A percentile compares a stretch with the other conserved stretches of the same genome.
phyloP scores from a whole-genome alignment of 2,888 invertebrate genomes.

The Lasioglossum vierecki region DNA sequence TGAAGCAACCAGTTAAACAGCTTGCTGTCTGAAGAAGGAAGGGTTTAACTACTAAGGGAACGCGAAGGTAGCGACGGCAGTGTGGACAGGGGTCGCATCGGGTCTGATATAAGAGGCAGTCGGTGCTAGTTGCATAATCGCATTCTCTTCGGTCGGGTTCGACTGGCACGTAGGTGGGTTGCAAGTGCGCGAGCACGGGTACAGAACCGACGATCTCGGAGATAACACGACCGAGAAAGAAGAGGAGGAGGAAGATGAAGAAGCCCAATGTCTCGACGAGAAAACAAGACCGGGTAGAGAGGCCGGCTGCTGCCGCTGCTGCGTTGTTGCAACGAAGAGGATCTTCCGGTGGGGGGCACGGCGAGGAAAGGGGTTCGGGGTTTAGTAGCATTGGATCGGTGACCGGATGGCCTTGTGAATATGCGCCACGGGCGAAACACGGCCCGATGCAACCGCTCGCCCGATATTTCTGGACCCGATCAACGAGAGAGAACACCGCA shows the following conservation, averaged over 20 bases:
- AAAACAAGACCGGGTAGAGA: constrained; percentile 22
- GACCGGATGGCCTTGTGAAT: constrained; percentile 82
- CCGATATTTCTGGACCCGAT: constrained; percentile 58
- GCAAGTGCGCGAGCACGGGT: constrained; percentile 28
- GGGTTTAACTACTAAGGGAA: background rate
- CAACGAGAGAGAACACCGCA: background rate
- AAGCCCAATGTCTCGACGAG: constrained; percentile 22
- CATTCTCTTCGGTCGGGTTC: constrained; percentile 71
- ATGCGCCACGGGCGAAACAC: constrained; percentile 69
- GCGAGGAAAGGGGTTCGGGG: constrained; percentile 59
- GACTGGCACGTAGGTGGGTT: constrained; percentile 53
- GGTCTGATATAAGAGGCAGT: constrained; percentile 53
- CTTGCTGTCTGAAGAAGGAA: background rate
- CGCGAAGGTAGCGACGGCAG: background rate
- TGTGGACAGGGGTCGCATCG: constrained; percentile 18
- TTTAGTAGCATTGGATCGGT: constrained; percentile 80
- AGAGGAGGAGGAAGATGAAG: background rate
- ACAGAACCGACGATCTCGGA: constrained; percentile 29
- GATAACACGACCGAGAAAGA: constrained; percentile 42
- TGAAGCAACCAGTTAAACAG: background rate
- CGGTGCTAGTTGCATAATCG: constrained; percentile 78
- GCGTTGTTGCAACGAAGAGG: background rate
- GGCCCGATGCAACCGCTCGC: constrained; percentile 41
- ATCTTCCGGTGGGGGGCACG: constrained; percentile 35
- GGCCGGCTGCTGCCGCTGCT: constrained; percentile 3